phyloP scores from a whole-genome alignment of 2,888 invertebrate genomes.

The Drosophila melanosoma region DNA sequence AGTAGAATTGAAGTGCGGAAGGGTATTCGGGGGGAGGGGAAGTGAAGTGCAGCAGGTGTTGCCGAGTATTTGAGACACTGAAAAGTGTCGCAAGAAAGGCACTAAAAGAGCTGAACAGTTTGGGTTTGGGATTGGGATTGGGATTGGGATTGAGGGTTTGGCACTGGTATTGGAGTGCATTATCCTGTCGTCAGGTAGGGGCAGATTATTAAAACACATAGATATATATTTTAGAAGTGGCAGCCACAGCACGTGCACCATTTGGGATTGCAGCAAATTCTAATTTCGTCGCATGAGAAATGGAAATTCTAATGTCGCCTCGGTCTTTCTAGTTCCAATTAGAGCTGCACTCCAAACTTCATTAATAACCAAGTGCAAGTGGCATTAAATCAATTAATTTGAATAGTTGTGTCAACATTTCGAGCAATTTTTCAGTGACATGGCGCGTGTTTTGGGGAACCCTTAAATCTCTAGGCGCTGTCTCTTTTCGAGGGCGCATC shows the following conservation, averaged over 20 bases:
- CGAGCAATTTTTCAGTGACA: slow-evolving; percentile 75
- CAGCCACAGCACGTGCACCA: slow-evolving; percentile 28
- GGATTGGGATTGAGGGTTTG: not conserved
- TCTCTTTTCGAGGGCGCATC: slow-evolving; percentile 11
- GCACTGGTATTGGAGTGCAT: slow-evolving; percentile 42
- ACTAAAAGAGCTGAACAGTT: slow-evolving; percentile 44
- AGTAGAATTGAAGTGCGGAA: not conserved
- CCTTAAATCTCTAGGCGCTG: slow-evolving; percentile 45
- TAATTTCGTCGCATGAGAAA: slow-evolving; percentile 68
- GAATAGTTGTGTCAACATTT: slow-evolving; percentile 77
- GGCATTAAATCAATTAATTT: slow-evolving; percentile 80
- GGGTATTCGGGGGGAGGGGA: not conserved
- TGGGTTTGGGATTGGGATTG: slow-evolving; percentile 1
- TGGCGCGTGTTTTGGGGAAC: slow-evolving; percentile 34
- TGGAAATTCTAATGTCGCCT: slow-evolving; percentile 48
- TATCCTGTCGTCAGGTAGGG: slow-evolving; percentile 39
- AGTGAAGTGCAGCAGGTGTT: slow-evolving; percentile 59
- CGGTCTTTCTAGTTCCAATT: slow-evolving; percentile 62
- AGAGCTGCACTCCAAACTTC: slow-evolving; percentile 71
- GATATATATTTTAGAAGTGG: slow-evolving; percentile 30
- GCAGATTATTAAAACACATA: slow-evolving; percentile 68
- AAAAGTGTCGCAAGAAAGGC: slow-evolving; percentile 51
- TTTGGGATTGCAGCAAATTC: slow-evolving; percentile 32
- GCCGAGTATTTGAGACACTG: slow-evolving; percentile 18
- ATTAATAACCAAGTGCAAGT: slow-evolving; percentile 69